Evolutionary conservation across 1,140 invertebrate species (phyloP).

Genomic region (Belonocnema kinseyi): DNA sequence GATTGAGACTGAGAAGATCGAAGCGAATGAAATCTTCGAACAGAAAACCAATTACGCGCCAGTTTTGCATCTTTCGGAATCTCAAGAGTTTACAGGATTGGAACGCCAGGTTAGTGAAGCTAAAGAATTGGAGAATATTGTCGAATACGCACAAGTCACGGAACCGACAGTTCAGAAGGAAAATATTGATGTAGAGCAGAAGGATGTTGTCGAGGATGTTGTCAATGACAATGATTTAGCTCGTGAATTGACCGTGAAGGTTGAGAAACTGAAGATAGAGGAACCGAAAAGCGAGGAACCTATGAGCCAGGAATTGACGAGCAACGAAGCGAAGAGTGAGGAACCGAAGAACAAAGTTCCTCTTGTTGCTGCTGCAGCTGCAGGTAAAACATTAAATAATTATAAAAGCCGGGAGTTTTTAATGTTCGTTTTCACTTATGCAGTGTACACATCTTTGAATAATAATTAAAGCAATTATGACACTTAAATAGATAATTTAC

Average conservation of each 20-base stretch:
- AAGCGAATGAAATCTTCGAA: not conserved
- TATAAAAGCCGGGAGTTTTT: too few relatives aligned
- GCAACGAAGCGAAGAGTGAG: not conserved
- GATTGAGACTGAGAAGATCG: constrained; percentile 36
- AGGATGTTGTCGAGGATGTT: constrained; percentile 44
- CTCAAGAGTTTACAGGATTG: constrained; percentile 64
- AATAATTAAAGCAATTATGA: too few relatives aligned
- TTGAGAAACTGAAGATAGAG: not conserved
- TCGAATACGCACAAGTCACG: constrained; percentile 35
- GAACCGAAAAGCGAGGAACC: constrained; percentile 1
- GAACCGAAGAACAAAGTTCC: constrained; percentile 6
- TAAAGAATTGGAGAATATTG: constrained; percentile 13
- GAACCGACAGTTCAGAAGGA: constrained; percentile 46
- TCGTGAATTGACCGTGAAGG: not conserved
- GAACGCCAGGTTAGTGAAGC: constrained; percentile 53
- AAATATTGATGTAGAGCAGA: constrained; percentile 42
- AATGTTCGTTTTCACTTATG: too few relatives aligned
- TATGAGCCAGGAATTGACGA: not conserved
- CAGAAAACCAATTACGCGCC: constrained; percentile 7
- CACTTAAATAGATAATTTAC: too few relatives aligned
- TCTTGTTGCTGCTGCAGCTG: constrained; percentile 3
- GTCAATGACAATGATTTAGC: constrained; percentile 29
- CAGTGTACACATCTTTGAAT: too few relatives aligned
- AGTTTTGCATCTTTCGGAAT: constrained; percentile 58
- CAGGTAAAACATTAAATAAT: not conserved